Evolutionary conservation across 2,888 invertebrate species (phyloP), one percentile per base, ranked within the genome.

Genomic region (Loripinus fragilis): DNA sequence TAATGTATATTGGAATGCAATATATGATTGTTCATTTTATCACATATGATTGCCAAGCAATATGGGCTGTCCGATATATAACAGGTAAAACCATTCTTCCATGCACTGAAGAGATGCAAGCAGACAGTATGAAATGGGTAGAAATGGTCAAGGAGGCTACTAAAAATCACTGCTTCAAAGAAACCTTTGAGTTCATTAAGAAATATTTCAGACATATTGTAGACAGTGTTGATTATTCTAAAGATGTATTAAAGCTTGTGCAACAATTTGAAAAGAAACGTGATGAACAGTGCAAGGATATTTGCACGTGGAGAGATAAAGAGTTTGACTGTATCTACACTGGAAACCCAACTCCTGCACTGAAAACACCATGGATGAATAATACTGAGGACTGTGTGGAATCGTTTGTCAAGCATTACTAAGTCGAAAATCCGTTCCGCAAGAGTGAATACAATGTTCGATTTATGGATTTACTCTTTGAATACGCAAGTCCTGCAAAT

Each of bases 321-420:
- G 48, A n/a, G 28, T 72, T 48, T 28, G 42, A n/a, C 10, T 72
- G 55, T 10, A 8, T 72, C 0, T 64, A 28, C 25, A 65, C 72
- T 23, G 72, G 72, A 2, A 65, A 41, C 3, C n/a, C 30, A 23
- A 41, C 65, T n/a, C 55, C 55, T 25, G 28, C 72, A 2, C n/a
- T 48, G n/a, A 64, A 65, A 28, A 48, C 48, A 15, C 65, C 72
- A n/a, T 72, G 48, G 42, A 45, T 48, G 35, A 23, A 65, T 12
- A 65, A 72, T 38, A 48, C 35, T 48, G 72, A 72, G n/a, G 72
- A 72, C 23, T 25, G n/a, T 1, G 3, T 72, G 10, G 65, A 55
- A 25, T 12, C 55, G 8, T 55, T n/a, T n/a, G n/a, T n/a, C n/a
- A n/a, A n/a, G n/a, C n/a, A n/a, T n/a, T 17, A 17, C 17, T 42